Conservation (phyloP, 2,797 vertebrate genomes). For the Micropoecilia bifurca region DNA sequence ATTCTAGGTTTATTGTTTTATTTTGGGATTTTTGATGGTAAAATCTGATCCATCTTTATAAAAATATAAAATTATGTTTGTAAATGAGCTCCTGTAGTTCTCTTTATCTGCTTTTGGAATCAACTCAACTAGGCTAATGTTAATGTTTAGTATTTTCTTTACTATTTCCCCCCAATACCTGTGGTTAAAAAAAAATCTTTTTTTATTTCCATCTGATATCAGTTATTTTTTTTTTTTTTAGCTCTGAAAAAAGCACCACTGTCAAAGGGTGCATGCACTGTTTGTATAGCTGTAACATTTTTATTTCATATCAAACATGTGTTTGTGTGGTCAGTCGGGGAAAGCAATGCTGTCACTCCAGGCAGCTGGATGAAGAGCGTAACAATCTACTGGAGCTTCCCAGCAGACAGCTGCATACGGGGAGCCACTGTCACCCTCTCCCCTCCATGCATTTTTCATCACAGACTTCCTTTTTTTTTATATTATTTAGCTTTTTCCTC, state of each 20-base stretch:
- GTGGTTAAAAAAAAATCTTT: not conserved
- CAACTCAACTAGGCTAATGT: not conserved
- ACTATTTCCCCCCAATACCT: not conserved
- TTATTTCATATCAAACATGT: conserved; percentile 14
- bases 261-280: too few relatives aligned
- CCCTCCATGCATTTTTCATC: conserved; percentile 76
- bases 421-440: conserved; percentile 55
- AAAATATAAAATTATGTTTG: not conserved
- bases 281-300: conserved; percentile 22
- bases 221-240: not conserved
- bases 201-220: not conserved
- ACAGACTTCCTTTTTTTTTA: conserved; percentile 46
- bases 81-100: not conserved
- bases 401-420: conserved; percentile 46
- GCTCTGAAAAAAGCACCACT: not conserved
- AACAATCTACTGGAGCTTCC: conserved; percentile 44
- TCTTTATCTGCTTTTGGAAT: not conserved
- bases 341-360: conserved; percentile 31
- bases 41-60: not conserved
- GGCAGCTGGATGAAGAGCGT: conserved; percentile 42
- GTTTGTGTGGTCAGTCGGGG: conserved; percentile 41
- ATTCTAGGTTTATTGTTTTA: not conserved
- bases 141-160: not conserved
- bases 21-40: not conserved
- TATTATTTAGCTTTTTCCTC: conserved; percentile 70